A percentile compares a stretch with the other conserved stretches of the same genome.
These are phyloP conservation scores for Ctenodactylus gundi DNA, from an alignment of 2,113 vertebrate species.

Conservation along the genomic window DNA sequence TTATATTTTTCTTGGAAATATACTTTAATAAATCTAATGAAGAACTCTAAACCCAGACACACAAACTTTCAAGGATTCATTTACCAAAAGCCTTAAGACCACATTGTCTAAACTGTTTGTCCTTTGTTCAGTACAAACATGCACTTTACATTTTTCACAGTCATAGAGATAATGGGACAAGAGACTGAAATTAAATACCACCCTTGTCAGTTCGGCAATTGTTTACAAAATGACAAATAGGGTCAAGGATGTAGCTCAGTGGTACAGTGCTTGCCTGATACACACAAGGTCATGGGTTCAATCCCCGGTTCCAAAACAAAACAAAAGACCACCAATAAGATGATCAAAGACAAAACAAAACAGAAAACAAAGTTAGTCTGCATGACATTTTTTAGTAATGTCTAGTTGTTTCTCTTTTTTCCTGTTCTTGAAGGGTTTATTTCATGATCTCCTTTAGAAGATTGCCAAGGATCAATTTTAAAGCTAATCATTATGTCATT, in stretches of 20 bases:
- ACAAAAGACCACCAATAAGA: no score
- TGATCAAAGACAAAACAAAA: no score
- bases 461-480: background rate
- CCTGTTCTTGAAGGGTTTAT: background rate
- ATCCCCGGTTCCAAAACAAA: no score
- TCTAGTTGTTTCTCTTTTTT: background rate
- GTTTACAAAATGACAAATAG: background rate
- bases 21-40: background rate
- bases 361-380: background rate
- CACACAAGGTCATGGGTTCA: no score
- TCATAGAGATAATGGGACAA: background rate
- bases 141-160: background rate
- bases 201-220: background rate
- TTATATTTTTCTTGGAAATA: background rate
- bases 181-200: background rate
- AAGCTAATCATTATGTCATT: background rate
- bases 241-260: no score
- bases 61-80: background rate
- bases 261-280: no score
- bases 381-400: background rate
- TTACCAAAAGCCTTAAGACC: background rate
- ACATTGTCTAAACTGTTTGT: background rate
- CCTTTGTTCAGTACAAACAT: background rate
- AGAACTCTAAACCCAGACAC: background rate
- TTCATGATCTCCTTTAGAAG: background rate